Evolutionary conservation across 2,113 vertebrate genomes (phyloP), one percentile per base, ranked within the genome.

Genomic region (Pterocles gutturalis): DNA sequence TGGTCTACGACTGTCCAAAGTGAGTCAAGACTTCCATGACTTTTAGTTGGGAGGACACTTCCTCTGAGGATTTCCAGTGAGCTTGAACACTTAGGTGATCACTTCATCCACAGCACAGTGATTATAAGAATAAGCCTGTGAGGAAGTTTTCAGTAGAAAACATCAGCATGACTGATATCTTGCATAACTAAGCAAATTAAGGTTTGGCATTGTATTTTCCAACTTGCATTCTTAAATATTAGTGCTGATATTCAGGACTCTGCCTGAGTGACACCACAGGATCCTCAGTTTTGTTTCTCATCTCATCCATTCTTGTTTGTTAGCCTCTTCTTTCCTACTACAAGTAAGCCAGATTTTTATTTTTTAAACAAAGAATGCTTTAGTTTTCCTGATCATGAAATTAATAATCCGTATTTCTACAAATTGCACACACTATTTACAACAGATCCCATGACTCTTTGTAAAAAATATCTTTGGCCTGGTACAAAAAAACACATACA

Each of bases 401-500:
- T 26, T 31, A 1, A 26, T 55, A 2, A n/a, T 28, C 22, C 38
- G 3, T 82, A 8, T 69, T 88, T 64, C 36, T 65, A 60, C 14
- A 58, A 83, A 72, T 54, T 0, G 1, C 14, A 24, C 2, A 54
- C 17, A 33, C 22, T 70, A 53, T 38, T 66, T 28, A 15, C 6
- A 62, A 21, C 10, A 72, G 17, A 61, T 18, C 6, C 6, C 4
- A 29, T 28, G 12, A 65, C 85, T 31, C 5, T 24, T 65, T 71
- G 43, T 54, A 84, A 87, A 86, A 75, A 24, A 48, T n/a, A 49
- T 0, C 3, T 67, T 79, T 41, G 6, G 34, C 7, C 16, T 3
- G 4, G 19, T 7, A 55, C 5, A 49, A 55, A 72, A 9, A 2
- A 2, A 5, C 4, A 45, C 3, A 46, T 3, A 70, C 7, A 36